These are phyloP conservation scores for Asobara japonica DNA, from an alignment of 1,140 invertebrate genomes.

Conservation along the genomic window DNA sequence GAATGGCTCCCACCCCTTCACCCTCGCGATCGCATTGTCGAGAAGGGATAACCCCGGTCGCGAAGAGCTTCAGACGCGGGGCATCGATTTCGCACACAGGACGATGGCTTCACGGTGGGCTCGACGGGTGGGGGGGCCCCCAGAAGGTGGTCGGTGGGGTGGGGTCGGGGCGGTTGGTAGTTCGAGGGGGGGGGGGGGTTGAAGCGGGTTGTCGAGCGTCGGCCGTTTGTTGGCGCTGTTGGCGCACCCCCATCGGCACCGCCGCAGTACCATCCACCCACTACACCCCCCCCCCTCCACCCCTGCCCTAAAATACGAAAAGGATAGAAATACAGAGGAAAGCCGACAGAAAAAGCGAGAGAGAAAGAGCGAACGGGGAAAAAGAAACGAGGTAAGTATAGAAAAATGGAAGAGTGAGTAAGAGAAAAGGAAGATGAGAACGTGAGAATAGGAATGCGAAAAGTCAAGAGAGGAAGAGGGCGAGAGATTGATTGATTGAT, in stretches of 20 bases:
- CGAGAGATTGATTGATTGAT: too few species aligned
- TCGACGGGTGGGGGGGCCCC: too few species aligned
- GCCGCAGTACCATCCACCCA: slow-evolving; percentile 12
- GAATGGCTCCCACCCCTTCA: too few species aligned
- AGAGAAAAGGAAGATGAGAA: too few species aligned
- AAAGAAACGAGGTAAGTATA: too few species aligned
- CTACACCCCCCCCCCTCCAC: not conserved
- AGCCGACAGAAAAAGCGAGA: slow-evolving; percentile 4
- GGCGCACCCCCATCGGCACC: not conserved
- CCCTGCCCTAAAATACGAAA: too few species aligned
- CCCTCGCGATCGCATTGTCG: not conserved
- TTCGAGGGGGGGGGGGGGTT: not conserved
- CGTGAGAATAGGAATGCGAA: too few species aligned
- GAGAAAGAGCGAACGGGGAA: not conserved
- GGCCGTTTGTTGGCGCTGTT: slow-evolving; percentile 33
- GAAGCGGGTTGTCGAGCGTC: slow-evolving; percentile 30
- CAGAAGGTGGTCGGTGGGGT: slow-evolving; percentile 17
- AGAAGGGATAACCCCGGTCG: slow-evolving; percentile 20
- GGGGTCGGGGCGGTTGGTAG: not conserved
- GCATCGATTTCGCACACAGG: slow-evolving; percentile 39
- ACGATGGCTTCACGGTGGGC: slow-evolving; percentile 37
- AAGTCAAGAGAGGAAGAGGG: too few species aligned
- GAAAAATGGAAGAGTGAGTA: too few species aligned
- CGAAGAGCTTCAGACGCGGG: slow-evolving; percentile 36
- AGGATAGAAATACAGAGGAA: not conserved